Evolutionary conservation across 2,888 invertebrate genomes (phyloP), one percentile per base, ranked within the genome.

Genomic region (Hoplodrina blanda): DNA sequence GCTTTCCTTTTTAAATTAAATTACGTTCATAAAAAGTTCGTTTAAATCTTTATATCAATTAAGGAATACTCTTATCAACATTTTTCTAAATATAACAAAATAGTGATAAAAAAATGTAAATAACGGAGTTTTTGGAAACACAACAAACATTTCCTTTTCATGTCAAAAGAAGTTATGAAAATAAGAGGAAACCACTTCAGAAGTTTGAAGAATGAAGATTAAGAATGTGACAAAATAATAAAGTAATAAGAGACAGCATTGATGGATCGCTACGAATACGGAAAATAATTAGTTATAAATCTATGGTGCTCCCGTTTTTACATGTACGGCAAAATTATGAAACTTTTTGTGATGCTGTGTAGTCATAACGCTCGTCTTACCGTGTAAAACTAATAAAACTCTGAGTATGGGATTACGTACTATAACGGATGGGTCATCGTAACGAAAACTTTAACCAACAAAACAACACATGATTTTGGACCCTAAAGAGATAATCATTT

Each of bases 231-330:
- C 46, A 59, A 73, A 78, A 69, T 65, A 78, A 62, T 65, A 53
- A 78, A 73, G 50, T 69, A 73, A 69, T 73, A 69, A 68, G 53
- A 17, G 62, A 55, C n/a, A 62, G 54, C 44, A 53, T 65, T 77
- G 64, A 77, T 69, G 62, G 62, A 78, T 73, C 49, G 49, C 61
- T 20, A 49, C 20, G 50, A 53, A 78, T 52, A n/a, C 62, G 64
- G 53, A 77, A 65, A 77, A 69, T 62, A 78, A 62, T 55, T 63
- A 11, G 20, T 49, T 54, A 62, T 73, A 52, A 76, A 76, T 78
- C 44, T 44, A 63, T 56, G 55, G 52, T 63, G 46, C 37, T 25
- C 33, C 15, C 20, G 61, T 63, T 37, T 64, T 49, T 33, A 54
- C 30, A 59, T 19, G 30, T 33, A 55, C 17, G 41, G 49, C 17